A percentile compares a stretch with the other conserved stretches of the same genome.
Conservation (phyloP, 2,888 invertebrate genomes). For the Agrotis puta region DNA sequence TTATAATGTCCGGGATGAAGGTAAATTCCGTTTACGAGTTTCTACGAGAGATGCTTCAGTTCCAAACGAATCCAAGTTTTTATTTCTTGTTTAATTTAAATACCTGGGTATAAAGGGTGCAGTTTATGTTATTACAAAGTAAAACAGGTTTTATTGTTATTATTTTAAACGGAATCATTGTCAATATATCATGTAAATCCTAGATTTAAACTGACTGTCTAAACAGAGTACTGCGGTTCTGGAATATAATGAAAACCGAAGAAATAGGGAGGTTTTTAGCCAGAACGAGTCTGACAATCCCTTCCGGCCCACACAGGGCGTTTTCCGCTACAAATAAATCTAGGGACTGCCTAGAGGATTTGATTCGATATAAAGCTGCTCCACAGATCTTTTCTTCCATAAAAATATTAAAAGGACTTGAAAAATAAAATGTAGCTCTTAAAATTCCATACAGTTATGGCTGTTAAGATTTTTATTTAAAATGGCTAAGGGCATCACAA, state of each 20-base stretch:
- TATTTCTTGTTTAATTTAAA: conserved; percentile 84
- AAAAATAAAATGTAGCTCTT: not conserved
- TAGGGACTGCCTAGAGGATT: not conserved
- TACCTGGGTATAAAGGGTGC: conserved; percentile 68
- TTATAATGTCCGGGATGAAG: conserved; percentile 85
- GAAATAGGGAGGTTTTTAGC: too few species aligned
- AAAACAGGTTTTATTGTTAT: conserved; percentile 20
- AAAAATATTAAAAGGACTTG: too few species aligned
- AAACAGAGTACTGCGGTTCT: too few species aligned
- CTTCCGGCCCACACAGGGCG: too few species aligned
- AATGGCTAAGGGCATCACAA: conserved; percentile 58
- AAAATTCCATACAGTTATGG: conserved; percentile 1
- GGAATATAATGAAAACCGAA: too few species aligned
- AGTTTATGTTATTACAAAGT: conserved; percentile 60
- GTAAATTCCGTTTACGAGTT: conserved; percentile 77
- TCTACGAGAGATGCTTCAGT: conserved; percentile 83
- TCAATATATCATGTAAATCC: too few species aligned
- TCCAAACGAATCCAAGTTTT: conserved; percentile 84
- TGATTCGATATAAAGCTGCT: not conserved
- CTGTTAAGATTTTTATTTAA: conserved; percentile 64
- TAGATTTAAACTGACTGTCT: too few species aligned
- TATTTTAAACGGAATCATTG: not conserved
- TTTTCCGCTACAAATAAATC: too few species aligned
- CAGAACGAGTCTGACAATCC: too few species aligned
- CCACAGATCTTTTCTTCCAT: not conserved